Evolutionary conservation across 2,888 invertebrate genomes (phyloP).

Genomic region (Hipparchia semele): DNA sequence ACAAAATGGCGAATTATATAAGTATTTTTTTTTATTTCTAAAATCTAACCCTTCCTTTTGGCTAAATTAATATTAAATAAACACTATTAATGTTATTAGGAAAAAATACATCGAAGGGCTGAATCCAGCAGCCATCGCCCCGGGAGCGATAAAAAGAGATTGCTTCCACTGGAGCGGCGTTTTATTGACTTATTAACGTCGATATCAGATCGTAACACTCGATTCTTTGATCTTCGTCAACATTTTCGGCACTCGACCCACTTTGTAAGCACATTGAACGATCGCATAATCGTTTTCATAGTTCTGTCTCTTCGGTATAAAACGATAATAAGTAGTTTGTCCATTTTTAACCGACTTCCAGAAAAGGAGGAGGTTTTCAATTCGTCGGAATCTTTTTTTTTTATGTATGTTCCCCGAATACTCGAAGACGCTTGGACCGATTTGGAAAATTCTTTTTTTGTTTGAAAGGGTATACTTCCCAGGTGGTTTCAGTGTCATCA

Average conservation of each 20-base stretch:
- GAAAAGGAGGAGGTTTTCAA: too few species aligned
- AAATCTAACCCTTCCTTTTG: too few species aligned
- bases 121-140: conserved; percentile 73
- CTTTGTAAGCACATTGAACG: conserved; percentile 49
- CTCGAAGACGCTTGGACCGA: too few species aligned
- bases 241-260: conserved; percentile 62
- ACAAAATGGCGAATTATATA: too few species aligned
- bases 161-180: conserved; percentile 78
- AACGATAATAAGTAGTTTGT: background rate
- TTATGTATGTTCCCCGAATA: too few species aligned
- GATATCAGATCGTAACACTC: conserved; percentile 81
- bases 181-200: conserved; percentile 83
- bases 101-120: conserved; percentile 64
- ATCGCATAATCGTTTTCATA: conserved; percentile 1
- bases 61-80: background rate
- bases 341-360: background rate
- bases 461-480: too few species aligned
- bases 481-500: too few species aligned
- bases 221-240: conserved; percentile 78
- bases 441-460: too few species aligned
- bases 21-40: too few species aligned
- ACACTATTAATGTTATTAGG: conserved; percentile 23
- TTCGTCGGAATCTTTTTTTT: too few species aligned
- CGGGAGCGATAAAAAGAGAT: conserved; percentile 81
- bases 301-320: background rate